Evolutionary conservation across 2,113 vertebrate species (phyloP), one percentile per base, ranked within the genome.

Genomic region (Myodes glareolus): DNA sequence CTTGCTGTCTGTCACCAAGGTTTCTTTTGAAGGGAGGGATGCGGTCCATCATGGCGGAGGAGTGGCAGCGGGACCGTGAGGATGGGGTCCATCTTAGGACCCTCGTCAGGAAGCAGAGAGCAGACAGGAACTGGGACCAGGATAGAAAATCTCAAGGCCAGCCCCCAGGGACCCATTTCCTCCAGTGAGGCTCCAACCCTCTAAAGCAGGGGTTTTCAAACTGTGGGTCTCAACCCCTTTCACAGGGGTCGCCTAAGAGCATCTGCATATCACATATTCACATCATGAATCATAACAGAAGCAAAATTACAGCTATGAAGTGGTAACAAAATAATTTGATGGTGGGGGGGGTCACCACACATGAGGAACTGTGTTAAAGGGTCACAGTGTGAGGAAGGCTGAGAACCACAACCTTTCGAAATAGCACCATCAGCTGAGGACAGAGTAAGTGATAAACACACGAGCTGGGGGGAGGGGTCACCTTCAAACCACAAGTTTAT

Each of bases 401-500:
- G 55, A 29, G 55, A 39, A 16, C 23, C 13, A 23, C 33, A 47
- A 12, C 39, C 42, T 86, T 47, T 42, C 42, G 36, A 45, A 45
- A 47, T 5, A 47, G 13, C 14, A 13, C 65, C 42, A 13, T 42
- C 45, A 36, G 84, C 29, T 67, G 61, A 67, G 61, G 39, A 19
- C 2, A 0, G 58, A 21, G 14, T 61, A 12, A 33, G 42, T 8
- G 31, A 33, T 19, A 16, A 42, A 50, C 12, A 70, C 19, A 25
- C 0, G 1, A 25, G 42, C 10, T 33, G 11, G 42, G 8, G 8
- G 45, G 9, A 9, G 6, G 31, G 6, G 31, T 70, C 45, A 16
- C 33, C 50, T n/a, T 47, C 33, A 70, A 70, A 27, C 23, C 45
- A n/a, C 31, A 12, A 68, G 42, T 67, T 21, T 47, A 7, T 47